Conservation (phyloP, 30 jellyfish, hydroid and myxozoan genomes). For the Hydractinia echinata region DNA sequence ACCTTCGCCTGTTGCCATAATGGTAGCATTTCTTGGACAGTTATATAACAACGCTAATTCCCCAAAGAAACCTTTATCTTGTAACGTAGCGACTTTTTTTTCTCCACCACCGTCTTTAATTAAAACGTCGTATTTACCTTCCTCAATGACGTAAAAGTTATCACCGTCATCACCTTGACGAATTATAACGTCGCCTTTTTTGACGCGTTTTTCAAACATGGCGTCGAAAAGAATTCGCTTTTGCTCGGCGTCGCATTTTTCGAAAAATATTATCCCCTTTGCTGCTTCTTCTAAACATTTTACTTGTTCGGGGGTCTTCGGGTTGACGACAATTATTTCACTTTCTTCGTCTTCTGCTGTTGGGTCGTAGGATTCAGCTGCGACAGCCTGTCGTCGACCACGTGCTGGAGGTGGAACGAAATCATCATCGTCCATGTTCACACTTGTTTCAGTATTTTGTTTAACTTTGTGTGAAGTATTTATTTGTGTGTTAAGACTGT, state of each 20-base stretch:
- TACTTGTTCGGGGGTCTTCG: constrained; percentile 81
- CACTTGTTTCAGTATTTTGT: too few species aligned
- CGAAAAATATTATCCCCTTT: constrained; percentile 67
- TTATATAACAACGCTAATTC: constrained; percentile 89
- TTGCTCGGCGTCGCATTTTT: constrained; percentile 68
- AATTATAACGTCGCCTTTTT: constrained; percentile 55
- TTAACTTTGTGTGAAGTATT: too few species aligned
- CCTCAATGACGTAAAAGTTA: constrained; percentile 80
- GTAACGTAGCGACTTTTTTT: constrained; percentile 73
- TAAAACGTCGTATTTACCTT: constrained; percentile 70
- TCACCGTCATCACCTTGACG: constrained; percentile 98
- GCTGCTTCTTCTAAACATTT: constrained; percentile 72
- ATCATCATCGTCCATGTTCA: constrained; percentile 44
- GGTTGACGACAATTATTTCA: constrained; percentile 47
- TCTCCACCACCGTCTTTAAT: constrained; percentile 42
- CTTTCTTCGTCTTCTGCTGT: constrained; percentile 56
- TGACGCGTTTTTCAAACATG: constrained; percentile 73
- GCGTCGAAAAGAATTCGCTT: constrained; percentile 64
- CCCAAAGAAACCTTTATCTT: constrained; percentile 92
- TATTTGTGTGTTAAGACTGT: too few species aligned
- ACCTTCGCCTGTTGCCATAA: constrained; percentile 74
- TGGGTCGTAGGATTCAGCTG: constrained; percentile 98
- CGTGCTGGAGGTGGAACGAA: constrained; percentile 56
- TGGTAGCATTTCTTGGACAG: constrained; percentile 98
- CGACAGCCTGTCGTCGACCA: constrained; percentile 98